Percentiles rank a stretch among this genome's conserved stretches.
Evolutionary conservation across 1,140 invertebrate species (phyloP).

Genomic region (Drosophila setifemur): DNA sequence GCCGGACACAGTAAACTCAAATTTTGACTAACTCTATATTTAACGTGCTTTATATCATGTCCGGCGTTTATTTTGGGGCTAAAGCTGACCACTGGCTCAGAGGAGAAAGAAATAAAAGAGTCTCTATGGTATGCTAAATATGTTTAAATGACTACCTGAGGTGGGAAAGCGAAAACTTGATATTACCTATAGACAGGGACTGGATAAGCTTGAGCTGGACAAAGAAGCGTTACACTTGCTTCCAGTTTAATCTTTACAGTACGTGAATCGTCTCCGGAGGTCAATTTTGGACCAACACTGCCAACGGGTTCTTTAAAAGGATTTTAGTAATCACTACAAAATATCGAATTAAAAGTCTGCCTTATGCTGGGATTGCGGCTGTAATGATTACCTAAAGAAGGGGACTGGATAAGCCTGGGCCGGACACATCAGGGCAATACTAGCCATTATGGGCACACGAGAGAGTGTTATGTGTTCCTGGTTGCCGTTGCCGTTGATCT

Average conservation of each 20-base stretch:
- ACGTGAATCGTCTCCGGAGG: slow-evolving; percentile 83
- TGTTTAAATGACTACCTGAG: slow-evolving; percentile 46
- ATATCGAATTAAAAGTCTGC: background rate
- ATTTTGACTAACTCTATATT: slow-evolving; percentile 69
- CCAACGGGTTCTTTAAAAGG: slow-evolving; percentile 84
- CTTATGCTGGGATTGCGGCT: slow-evolving; percentile 31
- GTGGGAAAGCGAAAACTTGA: background rate
- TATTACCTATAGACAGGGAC: slow-evolving; percentile 87
- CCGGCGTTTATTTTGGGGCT: slow-evolving; percentile 82
- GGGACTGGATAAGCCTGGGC: slow-evolving; percentile 88
- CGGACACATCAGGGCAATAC: slow-evolving; percentile 85
- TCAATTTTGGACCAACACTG: slow-evolving; percentile 84
- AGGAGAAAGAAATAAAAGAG: background rate
- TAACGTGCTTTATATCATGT: slow-evolving; percentile 68
- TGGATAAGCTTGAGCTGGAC: slow-evolving; percentile 88
- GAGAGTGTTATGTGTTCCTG: slow-evolving; percentile 64
- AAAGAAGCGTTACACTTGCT: slow-evolving; percentile 84
- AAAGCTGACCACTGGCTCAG: slow-evolving; percentile 83
- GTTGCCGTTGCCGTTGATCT: slow-evolving; percentile 82
- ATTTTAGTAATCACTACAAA: background rate
- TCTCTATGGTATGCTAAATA: background rate
- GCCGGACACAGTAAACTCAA: slow-evolving; percentile 86
- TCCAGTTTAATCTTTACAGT: slow-evolving; percentile 82
- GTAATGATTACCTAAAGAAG: slow-evolving; percentile 85
- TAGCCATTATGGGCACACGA: slow-evolving; percentile 74